A percentile compares a stretch with the other conserved stretches of the same genome.
These are phyloP conservation scores for Lasius fuliginosus DNA, from an alignment of 2,888 invertebrate genomes.

Conservation along the genomic window DNA sequence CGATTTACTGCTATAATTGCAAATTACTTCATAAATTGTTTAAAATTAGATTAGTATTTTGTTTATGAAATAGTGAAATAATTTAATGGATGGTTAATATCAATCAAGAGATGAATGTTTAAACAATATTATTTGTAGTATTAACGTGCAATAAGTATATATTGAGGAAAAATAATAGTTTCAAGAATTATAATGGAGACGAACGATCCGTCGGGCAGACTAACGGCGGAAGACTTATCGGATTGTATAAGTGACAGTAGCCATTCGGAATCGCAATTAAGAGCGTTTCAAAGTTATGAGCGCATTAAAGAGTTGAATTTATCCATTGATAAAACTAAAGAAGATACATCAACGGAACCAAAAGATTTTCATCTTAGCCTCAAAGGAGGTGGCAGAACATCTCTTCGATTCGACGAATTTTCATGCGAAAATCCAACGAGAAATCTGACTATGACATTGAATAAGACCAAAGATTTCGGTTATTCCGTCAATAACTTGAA, in stretches of 20 bases:
- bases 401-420: slow-evolving; percentile 73
- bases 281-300: slow-evolving; percentile 80
- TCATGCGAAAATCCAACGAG: slow-evolving; percentile 66
- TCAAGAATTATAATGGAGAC: slow-evolving; percentile 74
- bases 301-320: slow-evolving; percentile 78
- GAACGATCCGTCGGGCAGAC: slow-evolving; percentile 74
- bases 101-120: neutral
- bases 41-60: neutral
- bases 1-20: neutral
- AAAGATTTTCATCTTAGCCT: slow-evolving; percentile 73
- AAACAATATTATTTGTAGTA: neutral
- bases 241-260: slow-evolving; percentile 78
- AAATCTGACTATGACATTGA: slow-evolving; percentile 72
- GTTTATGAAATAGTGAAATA: neutral
- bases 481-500: slow-evolving; percentile 65
- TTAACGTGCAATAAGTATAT: neutral
- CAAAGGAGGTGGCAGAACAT: slow-evolving; percentile 56
- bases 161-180: slow-evolving; percentile 6
- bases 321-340: slow-evolving; percentile 73
- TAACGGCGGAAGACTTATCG: slow-evolving; percentile 76
- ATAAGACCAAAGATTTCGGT: slow-evolving; percentile 76
- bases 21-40: neutral
- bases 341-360: slow-evolving; percentile 61
- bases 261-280: slow-evolving; percentile 79
- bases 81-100: neutral